phyloP scores from a whole-genome alignment of 2,888 invertebrate genomes.

The Microdon myrmicae region DNA sequence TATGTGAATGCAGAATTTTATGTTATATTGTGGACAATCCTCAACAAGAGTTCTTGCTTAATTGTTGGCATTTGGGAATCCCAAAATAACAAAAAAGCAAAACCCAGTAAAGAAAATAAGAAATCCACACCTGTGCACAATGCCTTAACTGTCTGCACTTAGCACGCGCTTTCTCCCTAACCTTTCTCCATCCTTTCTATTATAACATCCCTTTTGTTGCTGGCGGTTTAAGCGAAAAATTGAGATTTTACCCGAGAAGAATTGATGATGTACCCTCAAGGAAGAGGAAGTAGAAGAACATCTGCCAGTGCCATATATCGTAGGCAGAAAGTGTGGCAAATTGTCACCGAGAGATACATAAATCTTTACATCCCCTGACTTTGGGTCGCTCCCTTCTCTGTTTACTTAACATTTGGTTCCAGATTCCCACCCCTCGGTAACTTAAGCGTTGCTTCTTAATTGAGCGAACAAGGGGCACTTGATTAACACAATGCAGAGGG shows the following conservation, averaged over 20 bases:
- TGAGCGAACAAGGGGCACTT: slow-evolving; percentile 33
- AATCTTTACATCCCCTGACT: slow-evolving; percentile 6
- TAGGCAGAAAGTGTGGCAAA: slow-evolving; percentile 46
- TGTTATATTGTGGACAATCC: too few relatives aligned
- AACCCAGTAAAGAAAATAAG: too few relatives aligned
- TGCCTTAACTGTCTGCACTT: too few relatives aligned
- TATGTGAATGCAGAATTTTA: too few relatives aligned
- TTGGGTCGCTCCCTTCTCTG: slow-evolving; percentile 2
- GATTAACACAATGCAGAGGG: slow-evolving; percentile 34
- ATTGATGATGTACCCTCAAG: slow-evolving; percentile 41
- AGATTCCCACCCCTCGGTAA: slow-evolving; percentile 23
- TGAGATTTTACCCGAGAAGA: slow-evolving; percentile 11
- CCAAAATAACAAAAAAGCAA: too few relatives aligned
- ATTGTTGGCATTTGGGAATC: too few relatives aligned
- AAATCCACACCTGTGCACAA: slow-evolving; percentile 40
- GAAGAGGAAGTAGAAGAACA: slow-evolving; percentile 21
- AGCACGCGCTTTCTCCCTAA: slow-evolving; percentile 35
- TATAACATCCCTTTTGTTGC: slow-evolving; percentile 19
- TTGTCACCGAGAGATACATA: slow-evolving; percentile 33
- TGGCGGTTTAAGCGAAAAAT: slow-evolving; percentile 22
- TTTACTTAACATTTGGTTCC: slow-evolving; percentile 25
- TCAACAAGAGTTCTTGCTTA: too few relatives aligned
- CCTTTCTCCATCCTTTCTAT: not conserved
- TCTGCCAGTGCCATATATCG: slow-evolving; percentile 44
- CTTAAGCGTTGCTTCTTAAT: slow-evolving; percentile 30